Conservation (phyloP, 2,113 vertebrate species). For the Rissa tridactyla region DNA sequence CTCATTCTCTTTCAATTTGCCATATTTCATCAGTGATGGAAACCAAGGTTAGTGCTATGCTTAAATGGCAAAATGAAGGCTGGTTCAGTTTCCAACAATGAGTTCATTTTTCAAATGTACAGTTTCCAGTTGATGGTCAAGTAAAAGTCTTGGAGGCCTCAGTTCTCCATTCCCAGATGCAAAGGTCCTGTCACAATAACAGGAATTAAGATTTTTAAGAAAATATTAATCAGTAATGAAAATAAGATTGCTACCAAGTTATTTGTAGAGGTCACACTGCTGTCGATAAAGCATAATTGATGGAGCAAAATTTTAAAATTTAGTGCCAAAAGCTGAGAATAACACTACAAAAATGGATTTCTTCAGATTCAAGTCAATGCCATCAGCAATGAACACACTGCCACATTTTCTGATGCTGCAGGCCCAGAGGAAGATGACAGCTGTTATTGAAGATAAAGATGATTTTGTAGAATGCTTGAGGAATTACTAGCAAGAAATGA, state of each 20-base stretch:
- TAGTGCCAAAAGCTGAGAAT: background rate
- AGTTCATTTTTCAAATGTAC: background rate
- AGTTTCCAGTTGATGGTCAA: background rate
- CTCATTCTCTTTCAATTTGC: background rate
- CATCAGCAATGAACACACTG: background rate
- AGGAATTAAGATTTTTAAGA: background rate
- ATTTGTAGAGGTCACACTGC: background rate
- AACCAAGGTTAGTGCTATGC: background rate
- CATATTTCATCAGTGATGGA: background rate
- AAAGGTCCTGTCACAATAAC: background rate
- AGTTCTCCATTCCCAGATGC: background rate
- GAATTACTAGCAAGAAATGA: constrained; percentile 23
- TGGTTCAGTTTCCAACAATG: background rate
- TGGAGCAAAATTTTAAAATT: background rate
- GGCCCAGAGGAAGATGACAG: background rate
- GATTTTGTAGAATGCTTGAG: constrained; percentile 1
- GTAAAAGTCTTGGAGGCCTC: background rate
- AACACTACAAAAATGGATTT: background rate
- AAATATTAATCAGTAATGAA: background rate
- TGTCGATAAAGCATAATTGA: background rate
- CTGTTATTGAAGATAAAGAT: constrained; percentile 10
- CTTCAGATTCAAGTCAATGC: background rate
- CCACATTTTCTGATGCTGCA: background rate
- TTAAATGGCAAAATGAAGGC: background rate
- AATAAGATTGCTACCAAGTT: background rate